Evolutionary conservation across 1,140 invertebrate species (phyloP).

Genomic region (Branchinecta lindahli): DNA sequence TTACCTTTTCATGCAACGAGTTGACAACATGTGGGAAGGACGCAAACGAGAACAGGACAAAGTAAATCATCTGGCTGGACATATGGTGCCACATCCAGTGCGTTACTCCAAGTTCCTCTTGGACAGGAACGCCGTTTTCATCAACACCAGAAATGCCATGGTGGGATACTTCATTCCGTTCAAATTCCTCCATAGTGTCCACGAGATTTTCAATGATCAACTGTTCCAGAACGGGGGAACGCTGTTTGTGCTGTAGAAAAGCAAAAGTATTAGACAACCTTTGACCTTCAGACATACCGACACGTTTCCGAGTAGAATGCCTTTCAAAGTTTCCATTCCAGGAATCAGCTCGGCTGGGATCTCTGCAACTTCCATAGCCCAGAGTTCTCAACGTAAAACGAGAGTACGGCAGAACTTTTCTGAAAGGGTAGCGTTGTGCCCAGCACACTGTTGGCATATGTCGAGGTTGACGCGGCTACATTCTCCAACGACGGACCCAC

Average conservation of each 20-base stretch:
- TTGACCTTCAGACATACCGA: too few species aligned
- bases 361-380: too few species aligned
- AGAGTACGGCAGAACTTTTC: too few species aligned
- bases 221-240: conserved; percentile 77
- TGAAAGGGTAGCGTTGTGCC: too few species aligned
- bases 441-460: too few species aligned
- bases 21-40: conserved; percentile 82
- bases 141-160: conserved; percentile 31
- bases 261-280: conserved; percentile 21
- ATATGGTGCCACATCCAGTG: conserved; percentile 83
- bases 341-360: too few species aligned
- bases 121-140: conserved; percentile 30
- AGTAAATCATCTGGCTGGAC: conserved; percentile 88
- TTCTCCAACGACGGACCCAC: too few species aligned
- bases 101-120: conserved; percentile 46
- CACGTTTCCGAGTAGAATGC: too few species aligned
- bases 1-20: conserved; percentile 66
- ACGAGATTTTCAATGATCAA: conserved; percentile 83
- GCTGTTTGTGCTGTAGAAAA: conserved; percentile 56
- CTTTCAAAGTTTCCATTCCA: too few species aligned
- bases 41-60: conserved; percentile 85
- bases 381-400: too few species aligned
- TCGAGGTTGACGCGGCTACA: too few species aligned
- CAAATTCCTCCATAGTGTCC: conserved; percentile 76
- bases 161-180: conserved; percentile 38